Evolutionary conservation across 2,113 vertebrate genomes (phyloP).

Genomic region (Alces alces): DNA sequence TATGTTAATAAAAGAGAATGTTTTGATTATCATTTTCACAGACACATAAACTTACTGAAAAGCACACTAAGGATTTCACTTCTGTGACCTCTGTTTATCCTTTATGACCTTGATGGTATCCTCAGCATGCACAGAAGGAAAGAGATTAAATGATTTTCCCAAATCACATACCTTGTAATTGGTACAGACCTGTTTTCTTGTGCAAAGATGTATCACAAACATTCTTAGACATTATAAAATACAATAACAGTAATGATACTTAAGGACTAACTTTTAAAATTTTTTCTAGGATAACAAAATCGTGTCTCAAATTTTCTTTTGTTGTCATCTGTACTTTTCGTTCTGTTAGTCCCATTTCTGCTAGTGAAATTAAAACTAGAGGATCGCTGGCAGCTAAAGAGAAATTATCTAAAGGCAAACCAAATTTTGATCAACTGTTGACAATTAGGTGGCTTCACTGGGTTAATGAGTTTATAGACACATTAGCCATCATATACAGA

Average conservation of each 20-base stretch:
- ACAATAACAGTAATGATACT: not conserved
- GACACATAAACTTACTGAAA: not conserved
- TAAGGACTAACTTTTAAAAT: not conserved
- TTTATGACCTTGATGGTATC: not conserved
- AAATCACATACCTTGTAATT: not conserved
- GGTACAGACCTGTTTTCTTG: not conserved
- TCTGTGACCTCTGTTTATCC: not conserved
- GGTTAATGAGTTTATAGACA: not conserved
- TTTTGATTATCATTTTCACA: not conserved
- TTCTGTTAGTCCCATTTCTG: not conserved
- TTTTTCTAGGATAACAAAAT: not conserved
- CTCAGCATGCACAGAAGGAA: not conserved
- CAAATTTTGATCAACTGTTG: not conserved
- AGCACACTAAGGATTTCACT: not conserved
- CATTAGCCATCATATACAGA: not conserved
- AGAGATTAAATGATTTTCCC: not conserved
- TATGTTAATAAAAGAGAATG: not conserved
- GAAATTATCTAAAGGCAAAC: not conserved
- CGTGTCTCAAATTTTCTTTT: not conserved
- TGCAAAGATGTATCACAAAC: not conserved
- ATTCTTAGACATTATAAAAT: not conserved
- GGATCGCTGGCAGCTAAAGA: not conserved
- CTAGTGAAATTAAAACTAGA: not conserved
- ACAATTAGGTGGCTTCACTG: not conserved
- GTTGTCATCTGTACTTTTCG: not conserved